These are phyloP conservation scores for Lerema accius DNA, from an alignment of 1,140 invertebrate genomes.

Conservation along the genomic window DNA sequence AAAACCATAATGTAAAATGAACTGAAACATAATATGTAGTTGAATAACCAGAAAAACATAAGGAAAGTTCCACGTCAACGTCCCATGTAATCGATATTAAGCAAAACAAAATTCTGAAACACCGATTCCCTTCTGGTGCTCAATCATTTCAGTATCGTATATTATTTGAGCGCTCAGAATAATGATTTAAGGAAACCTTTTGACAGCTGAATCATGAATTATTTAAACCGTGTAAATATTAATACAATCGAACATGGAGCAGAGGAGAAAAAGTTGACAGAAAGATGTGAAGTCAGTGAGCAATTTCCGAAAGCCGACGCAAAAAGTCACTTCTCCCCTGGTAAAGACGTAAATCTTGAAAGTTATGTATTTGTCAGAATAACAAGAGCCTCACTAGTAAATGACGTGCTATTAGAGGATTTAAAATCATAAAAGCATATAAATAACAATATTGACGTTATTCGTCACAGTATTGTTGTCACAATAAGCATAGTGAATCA, in stretches of 20 bases:
- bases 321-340: neutral
- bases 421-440: neutral
- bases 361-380: neutral
- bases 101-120: slow-evolving; percentile 13
- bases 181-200: slow-evolving; percentile 20
- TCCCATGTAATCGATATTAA: neutral
- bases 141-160: slow-evolving; percentile 5
- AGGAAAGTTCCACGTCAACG: neutral
- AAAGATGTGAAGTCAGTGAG: slow-evolving; percentile 6
- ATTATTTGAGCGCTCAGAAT: slow-evolving; percentile 21
- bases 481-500: neutral
- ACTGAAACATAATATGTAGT: neutral
- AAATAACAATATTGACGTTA: neutral
- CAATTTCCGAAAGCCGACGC: slow-evolving; percentile 11
- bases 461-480: neutral
- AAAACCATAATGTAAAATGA: neutral
- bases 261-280: slow-evolving; percentile 9
- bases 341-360: slow-evolving; percentile 14
- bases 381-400: neutral
- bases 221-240: slow-evolving; percentile 25
- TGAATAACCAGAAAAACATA: slow-evolving; percentile 21
- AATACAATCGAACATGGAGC: slow-evolving; percentile 16
- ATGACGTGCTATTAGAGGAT: neutral
- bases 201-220: slow-evolving; percentile 25
- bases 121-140: slow-evolving; percentile 10